Conservation (phyloP, 2,888 invertebrate genomes). For the Chalcis sispes region DNA sequence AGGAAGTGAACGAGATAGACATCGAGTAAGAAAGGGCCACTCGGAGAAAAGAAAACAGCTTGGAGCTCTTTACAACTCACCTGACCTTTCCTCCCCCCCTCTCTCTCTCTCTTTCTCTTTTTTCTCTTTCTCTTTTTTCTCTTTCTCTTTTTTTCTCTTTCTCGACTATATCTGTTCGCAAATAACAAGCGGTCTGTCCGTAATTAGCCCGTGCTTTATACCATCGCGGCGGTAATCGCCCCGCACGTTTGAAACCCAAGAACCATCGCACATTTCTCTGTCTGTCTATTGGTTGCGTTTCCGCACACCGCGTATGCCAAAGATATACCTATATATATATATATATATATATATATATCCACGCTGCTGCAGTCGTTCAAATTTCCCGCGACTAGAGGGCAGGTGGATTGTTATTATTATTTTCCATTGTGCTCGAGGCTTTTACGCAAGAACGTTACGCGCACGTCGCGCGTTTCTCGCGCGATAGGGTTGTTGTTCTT, state of each 20-base stretch:
- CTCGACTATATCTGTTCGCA: not conserved
- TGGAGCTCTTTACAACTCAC: too few relatives aligned
- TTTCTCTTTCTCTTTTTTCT: too few relatives aligned
- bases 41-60: too few relatives aligned
- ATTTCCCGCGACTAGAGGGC: conserved; percentile 27
- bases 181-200: conserved; percentile 15
- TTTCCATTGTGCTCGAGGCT: conserved; percentile 18
- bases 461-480: not conserved
- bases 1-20: too few relatives aligned
- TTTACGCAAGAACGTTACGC: not conserved
- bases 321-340: too few relatives aligned
- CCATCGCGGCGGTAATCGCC: conserved; percentile 19
- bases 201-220: conserved; percentile 46
- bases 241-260: conserved; percentile 40
- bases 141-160: too few relatives aligned
- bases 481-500: not conserved
- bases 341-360: too few relatives aligned
- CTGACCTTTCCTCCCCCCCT: too few relatives aligned
- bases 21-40: too few relatives aligned
- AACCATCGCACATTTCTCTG: not conserved
- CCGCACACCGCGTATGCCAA: not conserved
- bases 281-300: too few relatives aligned
- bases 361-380: conserved; percentile 12
- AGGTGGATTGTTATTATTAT: conserved; percentile 26
- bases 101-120: too few relatives aligned